A percentile compares a stretch with the other conserved stretches of the same genome.
Evolutionary conservation across 53 echinoderm and acorn worm genomes (phyloP).

Genomic region (Mesocentrotus franciscanus): DNA sequence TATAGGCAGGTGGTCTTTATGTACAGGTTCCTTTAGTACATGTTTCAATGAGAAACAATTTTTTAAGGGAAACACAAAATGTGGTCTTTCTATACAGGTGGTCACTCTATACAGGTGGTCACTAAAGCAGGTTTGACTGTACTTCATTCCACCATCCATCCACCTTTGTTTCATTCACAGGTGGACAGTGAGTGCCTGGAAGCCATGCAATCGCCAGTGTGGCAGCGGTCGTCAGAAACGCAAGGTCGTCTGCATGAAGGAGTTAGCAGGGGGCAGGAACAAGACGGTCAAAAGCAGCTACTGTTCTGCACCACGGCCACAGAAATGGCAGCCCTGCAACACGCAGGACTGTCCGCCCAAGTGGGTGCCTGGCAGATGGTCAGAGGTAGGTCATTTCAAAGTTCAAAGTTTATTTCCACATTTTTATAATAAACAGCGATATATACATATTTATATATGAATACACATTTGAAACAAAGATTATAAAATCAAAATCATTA

Average conservation of each 20-base stretch:
- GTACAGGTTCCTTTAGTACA: too few relatives aligned
- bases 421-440: not conserved
- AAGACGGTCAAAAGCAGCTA: conserved; percentile 82
- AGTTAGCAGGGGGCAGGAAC: conserved; percentile 72
- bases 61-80: too few relatives aligned
- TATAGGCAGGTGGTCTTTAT: too few relatives aligned
- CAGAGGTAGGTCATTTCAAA: conserved; percentile 76
- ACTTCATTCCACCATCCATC: too few relatives aligned
- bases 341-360: conserved; percentile 86
- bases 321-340: conserved; percentile 85
- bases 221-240: conserved; percentile 93
- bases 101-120: too few relatives aligned
- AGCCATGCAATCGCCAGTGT: conserved; percentile 81
- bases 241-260: conserved; percentile 82
- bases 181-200: conserved; percentile 84
- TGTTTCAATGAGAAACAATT: too few relatives aligned
- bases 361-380: conserved; percentile 89
- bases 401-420: not conserved
- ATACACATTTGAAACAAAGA: too few relatives aligned
- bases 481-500: too few relatives aligned
- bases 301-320: conserved; percentile 72
- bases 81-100: too few relatives aligned
- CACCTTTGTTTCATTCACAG: conserved; percentile 45
- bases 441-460: too few relatives aligned
- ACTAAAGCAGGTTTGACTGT: too few relatives aligned